A percentile compares a stretch with the other conserved stretches of the same genome.
Evolutionary conservation across 1,140 invertebrate species (phyloP).

Genomic region (Penaeus vannamei): DNA sequence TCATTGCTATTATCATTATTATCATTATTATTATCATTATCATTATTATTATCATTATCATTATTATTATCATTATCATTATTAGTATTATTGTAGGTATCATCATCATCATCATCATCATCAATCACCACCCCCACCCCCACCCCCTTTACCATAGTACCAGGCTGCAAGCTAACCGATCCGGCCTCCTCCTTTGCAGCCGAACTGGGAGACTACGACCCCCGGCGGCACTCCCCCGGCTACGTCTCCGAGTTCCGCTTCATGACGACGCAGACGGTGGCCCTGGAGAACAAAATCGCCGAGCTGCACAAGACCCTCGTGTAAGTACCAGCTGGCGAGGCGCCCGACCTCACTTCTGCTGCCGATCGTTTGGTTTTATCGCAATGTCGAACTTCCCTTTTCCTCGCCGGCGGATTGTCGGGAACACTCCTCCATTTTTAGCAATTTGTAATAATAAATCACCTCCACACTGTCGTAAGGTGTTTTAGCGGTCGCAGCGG

Average conservation of each 20-base stretch:
- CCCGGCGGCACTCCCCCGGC: constrained; percentile 86
- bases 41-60: no score
- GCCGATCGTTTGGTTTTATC: neutral
- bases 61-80: no score
- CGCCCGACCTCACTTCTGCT: neutral
- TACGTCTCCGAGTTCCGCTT: constrained; percentile 98
- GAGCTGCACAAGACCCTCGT: constrained; percentile 90
- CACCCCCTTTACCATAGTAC: no score
- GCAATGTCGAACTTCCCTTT: neutral
- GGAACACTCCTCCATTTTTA: no score
- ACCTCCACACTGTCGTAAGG: no score
- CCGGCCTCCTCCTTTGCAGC: constrained; percentile 76
- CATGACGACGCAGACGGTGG: constrained; percentile 91
- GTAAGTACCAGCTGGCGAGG: constrained; percentile 76
- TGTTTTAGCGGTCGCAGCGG: no score
- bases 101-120: no score
- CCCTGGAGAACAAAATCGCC: constrained; percentile 89
- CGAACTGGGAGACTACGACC: constrained; percentile 97
- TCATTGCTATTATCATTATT: no score
- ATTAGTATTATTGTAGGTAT: no score
- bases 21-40: no score
- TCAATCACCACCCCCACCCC: no score
- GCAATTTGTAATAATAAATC: no score
- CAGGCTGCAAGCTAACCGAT: neutral
- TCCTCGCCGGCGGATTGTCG: neutral